Conservation (phyloP, 1,140 invertebrate species). For the Mamestra configurata region DNA sequence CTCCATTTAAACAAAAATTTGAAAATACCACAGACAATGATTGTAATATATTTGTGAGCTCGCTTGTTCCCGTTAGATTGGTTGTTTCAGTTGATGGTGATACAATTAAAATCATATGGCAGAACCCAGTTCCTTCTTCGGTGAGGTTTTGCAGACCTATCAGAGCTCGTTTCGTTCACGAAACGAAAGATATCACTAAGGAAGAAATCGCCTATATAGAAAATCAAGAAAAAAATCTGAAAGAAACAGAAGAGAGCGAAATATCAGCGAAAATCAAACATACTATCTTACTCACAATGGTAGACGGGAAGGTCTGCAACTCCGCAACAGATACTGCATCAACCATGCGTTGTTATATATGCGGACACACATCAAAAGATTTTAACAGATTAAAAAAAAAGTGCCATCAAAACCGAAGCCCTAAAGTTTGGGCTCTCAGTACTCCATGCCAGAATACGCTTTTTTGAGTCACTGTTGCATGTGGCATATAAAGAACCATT, state of each 20-base stretch:
- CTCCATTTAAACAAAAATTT: conserved; percentile 17
- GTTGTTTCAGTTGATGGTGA: background rate
- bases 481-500: too few relatives aligned
- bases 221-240: conserved; percentile 4
- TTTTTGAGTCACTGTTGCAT: too few relatives aligned
- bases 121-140: conserved; percentile 45
- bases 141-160: conserved; percentile 53
- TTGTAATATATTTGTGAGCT: background rate
- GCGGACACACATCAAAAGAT: background rate
- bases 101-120: background rate
- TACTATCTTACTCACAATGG: background rate
- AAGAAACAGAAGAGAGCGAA: background rate
- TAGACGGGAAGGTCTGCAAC: conserved; percentile 4
- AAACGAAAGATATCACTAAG: background rate
- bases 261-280: background rate
- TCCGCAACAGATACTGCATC: background rate
- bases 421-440: too few relatives aligned
- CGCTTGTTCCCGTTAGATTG: conserved; percentile 10
- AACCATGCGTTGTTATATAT: conserved; percentile 3
- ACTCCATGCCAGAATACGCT: too few relatives aligned
- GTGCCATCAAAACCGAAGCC: too few relatives aligned
- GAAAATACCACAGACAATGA: background rate
- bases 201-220: conserved; percentile 56
- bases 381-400: too few relatives aligned
- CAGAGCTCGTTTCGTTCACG: conserved; percentile 1